Evolutionary conservation across 1,140 invertebrate species (phyloP), one percentile per base, ranked within the genome.

Genomic region (Kradibia gibbosae): DNA sequence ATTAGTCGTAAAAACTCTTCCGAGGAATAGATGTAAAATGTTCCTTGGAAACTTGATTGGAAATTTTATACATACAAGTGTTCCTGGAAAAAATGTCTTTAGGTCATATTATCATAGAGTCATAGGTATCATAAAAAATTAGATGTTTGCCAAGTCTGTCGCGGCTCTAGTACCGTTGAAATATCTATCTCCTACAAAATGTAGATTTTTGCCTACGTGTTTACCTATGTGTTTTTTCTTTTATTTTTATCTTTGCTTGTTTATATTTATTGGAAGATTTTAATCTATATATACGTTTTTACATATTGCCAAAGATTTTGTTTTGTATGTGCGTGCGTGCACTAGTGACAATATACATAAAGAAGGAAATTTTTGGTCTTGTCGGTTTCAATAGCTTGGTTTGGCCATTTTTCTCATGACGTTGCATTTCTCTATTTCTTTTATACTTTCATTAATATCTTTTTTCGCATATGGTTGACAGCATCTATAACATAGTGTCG

Each of bases 101-200:
- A n/a, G n/a, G n/a, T n/a, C n/a, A n/a, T n/a, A n/a, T n/a, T n/a
- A n/a, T n/a, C n/a, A n/a, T n/a, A n/a, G 34, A 20, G n/a, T 53
- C 48, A 13, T 50, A 50, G 25, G 39, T 31, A 73, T 53, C 42
- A 20, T 20, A 15, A 25, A 77, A 77, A 62, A 28, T 45, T 42
- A 45, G 75, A 48, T 62, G 62, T 53, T 78, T 78, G 75, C 75
- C 75, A 78, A 78, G 42, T 78, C 60, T 71, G 39, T 25, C 45
- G 20, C 17, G 8, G 17, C 3, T 0, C 31, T 5, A 13, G 50
- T 11, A 28, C 17, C 8, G 8, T 22, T 71, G 57, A 76, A 31
- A 76, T 62, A 22, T 76, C 25, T 25, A 22, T n/a, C 17, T 62
- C 25, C 22, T 39, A 22, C 62, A 22, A 39, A 10, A 67, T 67